Evolutionary conservation across 2,888 invertebrate genomes (phyloP).

Genomic region (Dendrolimus pini): DNA sequence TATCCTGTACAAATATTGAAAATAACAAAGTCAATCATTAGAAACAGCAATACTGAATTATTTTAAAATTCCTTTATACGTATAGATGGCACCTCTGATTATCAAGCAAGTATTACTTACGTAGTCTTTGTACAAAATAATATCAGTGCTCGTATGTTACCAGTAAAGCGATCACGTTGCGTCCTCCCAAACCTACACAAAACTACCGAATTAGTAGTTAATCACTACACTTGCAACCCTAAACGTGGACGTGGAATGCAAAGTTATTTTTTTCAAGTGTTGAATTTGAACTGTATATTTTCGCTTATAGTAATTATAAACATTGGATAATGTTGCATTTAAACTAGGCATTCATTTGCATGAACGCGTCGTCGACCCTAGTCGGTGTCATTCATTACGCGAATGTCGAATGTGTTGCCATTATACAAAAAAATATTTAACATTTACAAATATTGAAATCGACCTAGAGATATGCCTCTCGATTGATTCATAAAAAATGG

Average conservation of each 20-base stretch:
- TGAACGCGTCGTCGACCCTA: conserved; percentile 17
- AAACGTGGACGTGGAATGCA: conserved; percentile 15
- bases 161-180: conserved; percentile 4
- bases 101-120: background rate
- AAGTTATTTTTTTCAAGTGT: conserved; percentile 22
- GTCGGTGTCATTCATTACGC: conserved; percentile 14
- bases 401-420: conserved; percentile 12
- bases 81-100: background rate
- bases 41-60: background rate
- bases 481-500: background rate
- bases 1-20: too few species aligned
- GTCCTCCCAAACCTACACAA: conserved; percentile 11
- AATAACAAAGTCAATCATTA: background rate
- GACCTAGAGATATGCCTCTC: background rate
- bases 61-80: background rate
- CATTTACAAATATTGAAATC: background rate
- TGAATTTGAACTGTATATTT: conserved; percentile 55
- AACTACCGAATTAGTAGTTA: conserved; percentile 25
- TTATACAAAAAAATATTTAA: background rate
- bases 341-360: conserved; percentile 20
- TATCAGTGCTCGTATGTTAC: background rate
- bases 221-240: conserved; percentile 26
- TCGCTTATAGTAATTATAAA: conserved; percentile 50
- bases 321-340: conserved; percentile 56
- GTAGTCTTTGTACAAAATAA: background rate